Percentiles rank a stretch among this genome's conserved stretches.
phyloP scores from a whole-genome alignment of 2,113 vertebrate genomes.

The Sarotherodon lohbergeri region DNA sequence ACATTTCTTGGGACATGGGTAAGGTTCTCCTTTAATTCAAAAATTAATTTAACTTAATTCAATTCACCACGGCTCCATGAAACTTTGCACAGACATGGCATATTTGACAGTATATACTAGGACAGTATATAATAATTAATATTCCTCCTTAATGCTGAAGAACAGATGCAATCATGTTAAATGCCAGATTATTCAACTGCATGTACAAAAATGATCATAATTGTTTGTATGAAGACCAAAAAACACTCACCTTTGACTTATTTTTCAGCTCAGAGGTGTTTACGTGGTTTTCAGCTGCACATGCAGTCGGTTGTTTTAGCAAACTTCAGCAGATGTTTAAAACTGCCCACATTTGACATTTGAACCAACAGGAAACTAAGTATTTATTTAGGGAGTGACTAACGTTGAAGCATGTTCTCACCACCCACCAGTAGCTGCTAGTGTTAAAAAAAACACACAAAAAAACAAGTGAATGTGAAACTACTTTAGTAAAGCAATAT shows the following conservation, averaged over 20 bases:
- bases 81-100: background rate
- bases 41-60: background rate
- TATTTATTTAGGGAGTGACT: background rate
- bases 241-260: background rate
- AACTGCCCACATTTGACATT: background rate
- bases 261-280: background rate
- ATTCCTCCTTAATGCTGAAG: background rate
- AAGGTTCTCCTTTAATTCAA: fast-evolving
- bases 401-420: fast-evolving
- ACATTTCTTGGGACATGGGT: background rate
- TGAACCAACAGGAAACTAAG: background rate
- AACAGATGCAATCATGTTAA: background rate
- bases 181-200: background rate
- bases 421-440: background rate
- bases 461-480: background rate
- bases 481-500: background rate
- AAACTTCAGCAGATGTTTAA: background rate
- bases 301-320: background rate
- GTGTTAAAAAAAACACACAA: background rate
- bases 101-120: background rate
- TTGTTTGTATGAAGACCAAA: fast-evolving
- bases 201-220: background rate
- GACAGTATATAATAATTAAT: background rate
- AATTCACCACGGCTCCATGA: fast-evolving
- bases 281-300: background rate